Evolutionary conservation across 2,888 invertebrate genomes (phyloP).

Genomic region (Nebria salina): DNA sequence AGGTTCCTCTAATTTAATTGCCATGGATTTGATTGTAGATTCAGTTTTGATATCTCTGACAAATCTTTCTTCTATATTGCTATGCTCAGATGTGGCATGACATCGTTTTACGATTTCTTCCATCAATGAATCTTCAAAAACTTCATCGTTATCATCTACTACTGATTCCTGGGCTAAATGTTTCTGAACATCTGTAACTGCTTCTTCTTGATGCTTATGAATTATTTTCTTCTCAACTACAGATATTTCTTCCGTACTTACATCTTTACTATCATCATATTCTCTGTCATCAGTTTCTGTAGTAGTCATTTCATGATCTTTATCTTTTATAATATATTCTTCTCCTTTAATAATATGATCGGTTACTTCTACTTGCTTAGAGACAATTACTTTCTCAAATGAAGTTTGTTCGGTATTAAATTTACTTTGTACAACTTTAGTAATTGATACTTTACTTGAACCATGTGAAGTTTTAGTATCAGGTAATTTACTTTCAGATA

Average conservation of each 20-base stretch:
- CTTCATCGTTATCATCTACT: not conserved
- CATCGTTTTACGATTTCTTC: not conserved
- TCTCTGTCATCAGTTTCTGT: not conserved
- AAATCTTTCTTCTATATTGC: not conserved
- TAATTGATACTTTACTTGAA: not conserved
- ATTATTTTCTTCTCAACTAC: slow-evolving; percentile 15
- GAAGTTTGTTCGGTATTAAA: not conserved
- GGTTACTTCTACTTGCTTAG: not conserved
- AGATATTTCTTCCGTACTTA: slow-evolving; percentile 5
- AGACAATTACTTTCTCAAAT: not conserved
- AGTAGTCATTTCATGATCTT: not conserved
- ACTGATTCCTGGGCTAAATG: not conserved
- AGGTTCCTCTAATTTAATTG: slow-evolving; percentile 12
- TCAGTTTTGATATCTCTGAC: slow-evolving; percentile 1
- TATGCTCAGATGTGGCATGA: not conserved
- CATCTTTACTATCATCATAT: slow-evolving; percentile 2
- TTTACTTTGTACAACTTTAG: not conserved
- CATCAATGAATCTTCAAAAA: not conserved
- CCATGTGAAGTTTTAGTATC: not conserved
- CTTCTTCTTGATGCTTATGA: not conserved
- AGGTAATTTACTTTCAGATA: not conserved
- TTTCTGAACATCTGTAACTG: not conserved
- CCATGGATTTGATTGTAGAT: slow-evolving; percentile 1
- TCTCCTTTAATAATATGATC: not conserved
- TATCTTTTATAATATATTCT: not conserved